Evolutionary conservation across 2,888 invertebrate genomes (phyloP), one percentile per base, ranked within the genome.

Genomic region (Boloria euphrosyne): DNA sequence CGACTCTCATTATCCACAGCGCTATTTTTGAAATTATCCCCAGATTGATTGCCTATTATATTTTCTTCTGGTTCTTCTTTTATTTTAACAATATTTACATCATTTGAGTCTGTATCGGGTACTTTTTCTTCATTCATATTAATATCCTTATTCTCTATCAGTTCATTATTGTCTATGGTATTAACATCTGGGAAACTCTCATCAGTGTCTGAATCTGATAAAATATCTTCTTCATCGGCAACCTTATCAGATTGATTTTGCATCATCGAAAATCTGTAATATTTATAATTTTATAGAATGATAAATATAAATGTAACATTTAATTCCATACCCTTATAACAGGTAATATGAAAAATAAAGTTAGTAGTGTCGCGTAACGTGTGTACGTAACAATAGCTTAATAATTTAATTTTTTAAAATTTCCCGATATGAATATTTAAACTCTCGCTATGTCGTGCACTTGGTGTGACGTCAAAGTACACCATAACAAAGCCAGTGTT

Each of bases 1-100:
- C 87, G 86, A 65, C 87, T 86, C 74, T 83, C 80, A 17, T 87
- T 77, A 66, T 82, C 81, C 47, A 83, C 72, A 44, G 86, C 72
- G 5, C 79, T 74, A 4, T 77, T 69, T 47, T 78, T 78, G 67
- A 72, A 84, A n/a, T 75, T 67, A 62, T 79, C 74, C 0, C 85
- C 86, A 13, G 86, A 71, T 3, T 77, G 74, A 22, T 22, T 22
- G 3, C 3, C 22, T 22, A 2, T 22, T 22, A 22, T 22, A 22
- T 22, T 22, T 22, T 22, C 22, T 22, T 22, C 3, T 2, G 22
- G 22, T 22, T 22, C 22, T 3, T 22, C 22, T 3, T 22, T 22
- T 22, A 22, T n/a, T n/a, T n/a, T 22, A 22, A 2, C 22, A 22
- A 22, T 22, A 22, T 22, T 3, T 2, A 22, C 3, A 22, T 2